These are phyloP conservation scores for Cisticola juncidis DNA, from an alignment of 2,113 vertebrate genomes.

Conservation along the genomic window DNA sequence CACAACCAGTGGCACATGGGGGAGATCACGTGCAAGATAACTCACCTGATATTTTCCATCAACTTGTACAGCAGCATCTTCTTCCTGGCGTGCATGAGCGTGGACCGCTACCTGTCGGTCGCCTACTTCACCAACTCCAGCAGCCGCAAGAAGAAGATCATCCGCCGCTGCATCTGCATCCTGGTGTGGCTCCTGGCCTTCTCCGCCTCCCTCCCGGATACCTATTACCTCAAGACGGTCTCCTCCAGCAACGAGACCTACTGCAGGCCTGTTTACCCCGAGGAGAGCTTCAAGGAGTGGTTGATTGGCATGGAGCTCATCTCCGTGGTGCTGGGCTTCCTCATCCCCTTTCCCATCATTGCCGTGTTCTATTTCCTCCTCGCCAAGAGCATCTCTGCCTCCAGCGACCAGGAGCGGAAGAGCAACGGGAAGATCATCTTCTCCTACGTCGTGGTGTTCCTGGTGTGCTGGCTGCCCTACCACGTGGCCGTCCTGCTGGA, in stretches of 20 bases:
- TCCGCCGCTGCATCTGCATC: conserved; percentile 78
- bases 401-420: conserved; percentile 81
- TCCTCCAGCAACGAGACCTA: conserved; percentile 77
- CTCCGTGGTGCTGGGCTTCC: conserved; percentile 84
- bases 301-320: conserved; percentile 85
- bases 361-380: conserved; percentile 84
- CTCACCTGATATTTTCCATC: conserved; percentile 89
- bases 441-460: conserved; percentile 86
- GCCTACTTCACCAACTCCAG: conserved; percentile 66
- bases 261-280: conserved; percentile 83
- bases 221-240: conserved; percentile 85
- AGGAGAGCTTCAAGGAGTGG: conserved; percentile 82
- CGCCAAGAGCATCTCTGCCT: conserved; percentile 72
- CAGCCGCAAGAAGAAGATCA: conserved; percentile 72
- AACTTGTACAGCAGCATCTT: conserved; percentile 93
- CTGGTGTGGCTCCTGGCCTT: conserved; percentile 89
- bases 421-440: conserved; percentile 84
- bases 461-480: conserved; percentile 91
- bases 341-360: conserved; percentile 85
- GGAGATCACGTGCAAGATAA: conserved; percentile 84
- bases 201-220: conserved; percentile 82
- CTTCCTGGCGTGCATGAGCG: conserved; percentile 92
- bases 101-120: conserved; percentile 89
- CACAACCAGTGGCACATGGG: conserved; percentile 90
- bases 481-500: conserved; percentile 84